A percentile compares a stretch with the other conserved stretches of the same genome.
Evolutionary conservation across 2,888 invertebrate genomes (phyloP).

Genomic region (Eristalis arbustorum): DNA sequence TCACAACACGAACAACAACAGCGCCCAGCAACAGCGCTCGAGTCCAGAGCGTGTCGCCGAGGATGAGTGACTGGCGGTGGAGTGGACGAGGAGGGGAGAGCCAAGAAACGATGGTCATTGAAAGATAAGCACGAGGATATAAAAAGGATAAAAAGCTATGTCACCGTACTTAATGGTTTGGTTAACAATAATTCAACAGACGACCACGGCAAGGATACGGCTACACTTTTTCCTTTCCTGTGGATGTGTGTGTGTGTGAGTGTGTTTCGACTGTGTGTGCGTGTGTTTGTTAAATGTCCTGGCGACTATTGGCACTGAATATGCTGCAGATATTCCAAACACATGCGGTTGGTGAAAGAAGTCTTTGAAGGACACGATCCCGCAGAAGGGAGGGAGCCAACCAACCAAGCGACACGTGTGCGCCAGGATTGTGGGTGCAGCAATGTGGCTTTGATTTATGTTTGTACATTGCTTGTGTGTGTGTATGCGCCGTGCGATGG

Average conservation of each 20-base stretch:
- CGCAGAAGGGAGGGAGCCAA: constrained; percentile 2
- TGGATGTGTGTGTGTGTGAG: not conserved
- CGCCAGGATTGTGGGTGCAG: constrained; percentile 31
- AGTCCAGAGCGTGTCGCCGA: constrained; percentile 26
- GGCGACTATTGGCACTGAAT: constrained; percentile 9
- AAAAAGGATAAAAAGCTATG: constrained; percentile 69
- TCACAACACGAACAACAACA: constrained; percentile 18
- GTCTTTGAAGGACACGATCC: constrained; percentile 47
- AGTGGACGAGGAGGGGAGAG: not conserved
- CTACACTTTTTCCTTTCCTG: not conserved
- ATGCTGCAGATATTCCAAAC: not conserved
- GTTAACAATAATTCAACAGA: constrained; percentile 63
- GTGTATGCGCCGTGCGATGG: not conserved
- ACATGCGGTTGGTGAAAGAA: not conserved
- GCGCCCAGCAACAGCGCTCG: not conserved
- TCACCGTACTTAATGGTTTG: constrained; percentile 68
- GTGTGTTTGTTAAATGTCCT: not conserved
- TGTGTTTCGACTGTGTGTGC: not conserved
- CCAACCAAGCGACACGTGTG: constrained; percentile 3
- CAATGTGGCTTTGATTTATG: constrained; percentile 67
- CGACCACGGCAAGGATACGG: constrained; percentile 28
- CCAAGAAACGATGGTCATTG: constrained; percentile 61
- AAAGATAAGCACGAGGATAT: constrained; percentile 69
- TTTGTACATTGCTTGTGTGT: constrained; percentile 29
- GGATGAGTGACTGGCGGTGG: constrained; percentile 36